A percentile compares a stretch with the other conserved stretches of the same genome.
phyloP scores from a whole-genome alignment of 2,797 vertebrate genomes.

The Telmatherina bonti region DNA sequence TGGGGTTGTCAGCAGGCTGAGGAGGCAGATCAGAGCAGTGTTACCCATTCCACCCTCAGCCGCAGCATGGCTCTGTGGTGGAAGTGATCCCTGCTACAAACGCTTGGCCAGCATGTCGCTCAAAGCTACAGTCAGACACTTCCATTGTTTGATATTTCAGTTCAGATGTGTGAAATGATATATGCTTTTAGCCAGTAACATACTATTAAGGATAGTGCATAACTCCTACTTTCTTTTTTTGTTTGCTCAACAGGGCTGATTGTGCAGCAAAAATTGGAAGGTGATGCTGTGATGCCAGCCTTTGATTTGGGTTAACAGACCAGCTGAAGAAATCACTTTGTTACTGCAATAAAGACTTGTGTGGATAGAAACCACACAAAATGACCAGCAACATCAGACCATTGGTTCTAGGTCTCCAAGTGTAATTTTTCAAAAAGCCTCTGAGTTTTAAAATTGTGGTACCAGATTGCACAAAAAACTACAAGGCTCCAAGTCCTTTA shows the following conservation, averaged over 20 bases:
- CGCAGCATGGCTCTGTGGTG: slow-evolving; percentile 61
- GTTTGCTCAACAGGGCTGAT: slow-evolving; percentile 17
- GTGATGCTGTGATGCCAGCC: background rate
- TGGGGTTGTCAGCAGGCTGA: slow-evolving; percentile 45
- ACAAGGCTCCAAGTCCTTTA: no score
- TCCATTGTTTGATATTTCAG: background rate
- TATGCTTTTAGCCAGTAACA: background rate
- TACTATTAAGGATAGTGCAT: background rate
- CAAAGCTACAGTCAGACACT: background rate
- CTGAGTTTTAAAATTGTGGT: no score
- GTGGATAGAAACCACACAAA: background rate
- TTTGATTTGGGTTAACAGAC: background rate
- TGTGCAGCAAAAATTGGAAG: background rate
- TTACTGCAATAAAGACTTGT: no score
- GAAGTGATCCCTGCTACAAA: slow-evolving; percentile 78
- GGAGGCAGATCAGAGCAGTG: slow-evolving; percentile 77
- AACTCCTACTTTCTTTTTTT: background rate
- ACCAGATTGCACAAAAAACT: no score
- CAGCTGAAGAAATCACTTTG: background rate
- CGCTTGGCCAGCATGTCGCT: background rate
- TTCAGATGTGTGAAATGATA: background rate
- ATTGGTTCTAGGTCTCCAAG: no score
- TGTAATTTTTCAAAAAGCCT: no score
- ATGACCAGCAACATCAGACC: background rate
- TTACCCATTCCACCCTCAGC: slow-evolving; percentile 77